phyloP scores from a whole-genome alignment of 2,888 invertebrate genomes.

The Cheilosia urbana region DNA sequence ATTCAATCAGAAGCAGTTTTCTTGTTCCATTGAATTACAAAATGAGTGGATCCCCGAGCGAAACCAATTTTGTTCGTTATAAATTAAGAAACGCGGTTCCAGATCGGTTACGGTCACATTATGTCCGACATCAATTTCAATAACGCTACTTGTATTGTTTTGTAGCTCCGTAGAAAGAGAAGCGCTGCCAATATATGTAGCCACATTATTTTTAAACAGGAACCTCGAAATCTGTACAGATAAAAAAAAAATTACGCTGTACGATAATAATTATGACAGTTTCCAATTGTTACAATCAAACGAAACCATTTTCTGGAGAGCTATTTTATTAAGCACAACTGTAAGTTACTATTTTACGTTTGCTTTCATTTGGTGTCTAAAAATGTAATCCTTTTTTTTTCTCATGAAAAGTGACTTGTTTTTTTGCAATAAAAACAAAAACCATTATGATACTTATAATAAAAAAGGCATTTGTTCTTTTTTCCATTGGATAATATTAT shows the following conservation, averaged over 20 bases:
- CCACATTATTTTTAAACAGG: no score
- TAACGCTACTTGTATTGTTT: no score
- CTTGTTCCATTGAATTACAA: no score
- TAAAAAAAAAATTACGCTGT: not conserved
- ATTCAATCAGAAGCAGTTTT: no score
- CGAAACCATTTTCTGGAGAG: not conserved
- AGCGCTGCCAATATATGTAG: no score
- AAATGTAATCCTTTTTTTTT: not conserved
- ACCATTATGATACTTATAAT: conserved; percentile 39
- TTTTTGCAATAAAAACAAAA: conserved; percentile 30
- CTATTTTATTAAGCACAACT: conserved; percentile 31
- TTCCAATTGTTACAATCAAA: not conserved
- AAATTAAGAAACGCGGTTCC: no score
- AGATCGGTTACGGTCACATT: no score
- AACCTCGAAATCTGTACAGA: no score
- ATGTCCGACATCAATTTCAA: no score
- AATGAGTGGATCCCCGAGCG: no score
- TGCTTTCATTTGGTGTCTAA: not conserved
- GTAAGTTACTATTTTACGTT: not conserved
- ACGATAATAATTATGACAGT: not conserved
- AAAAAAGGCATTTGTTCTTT: conserved; percentile 51
- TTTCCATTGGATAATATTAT: conserved; percentile 59
- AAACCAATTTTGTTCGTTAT: no score
- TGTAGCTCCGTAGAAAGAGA: no score
- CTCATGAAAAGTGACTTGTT: conserved; percentile 9